A percentile compares a stretch with the other conserved stretches of the same genome.
phyloP scores from a whole-genome alignment of 1,140 invertebrate species.

The Phthorimaea operculella region DNA sequence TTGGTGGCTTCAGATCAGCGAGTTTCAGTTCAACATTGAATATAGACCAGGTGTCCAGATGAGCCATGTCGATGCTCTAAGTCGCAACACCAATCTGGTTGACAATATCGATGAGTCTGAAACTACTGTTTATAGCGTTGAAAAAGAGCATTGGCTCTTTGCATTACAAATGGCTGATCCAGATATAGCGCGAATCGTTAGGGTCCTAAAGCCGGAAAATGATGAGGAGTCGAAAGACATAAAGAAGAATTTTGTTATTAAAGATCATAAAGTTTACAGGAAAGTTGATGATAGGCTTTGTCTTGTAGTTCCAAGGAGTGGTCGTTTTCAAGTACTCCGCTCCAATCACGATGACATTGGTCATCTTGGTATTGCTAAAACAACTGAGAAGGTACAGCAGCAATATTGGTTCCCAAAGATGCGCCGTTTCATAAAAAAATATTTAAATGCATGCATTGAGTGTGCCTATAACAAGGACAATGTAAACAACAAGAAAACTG shows the following conservation, averaged over 20 bases:
- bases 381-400: slow-evolving; percentile 19
- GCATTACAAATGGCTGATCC: slow-evolving; percentile 16
- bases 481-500: slow-evolving; percentile 8
- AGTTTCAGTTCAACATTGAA: slow-evolving; percentile 32
- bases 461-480: slow-evolving; percentile 27
- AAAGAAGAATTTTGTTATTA: slow-evolving; percentile 19
- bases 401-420: slow-evolving; percentile 27
- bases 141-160: slow-evolving; percentile 20
- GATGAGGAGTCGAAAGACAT: slow-evolving; percentile 19
- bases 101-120: slow-evolving; percentile 1
- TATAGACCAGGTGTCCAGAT: slow-evolving; percentile 35
- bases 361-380: slow-evolving; percentile 24
- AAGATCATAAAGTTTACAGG: slow-evolving; percentile 15
- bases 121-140: slow-evolving; percentile 11
- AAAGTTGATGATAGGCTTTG: slow-evolving; percentile 10
- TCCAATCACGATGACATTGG: slow-evolving; percentile 26
- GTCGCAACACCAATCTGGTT: slow-evolving; percentile 21
- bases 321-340: slow-evolving; percentile 18
- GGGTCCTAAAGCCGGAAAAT: slow-evolving; percentile 21
- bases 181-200: slow-evolving; percentile 10
- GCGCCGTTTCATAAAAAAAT: slow-evolving; percentile 22
- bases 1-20: slow-evolving; percentile 37
- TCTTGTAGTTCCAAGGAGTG: slow-evolving; percentile 18
- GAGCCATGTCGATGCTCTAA: slow-evolving; percentile 42
- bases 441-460: slow-evolving; percentile 23